phyloP scores from a whole-genome alignment of 64 coral and sea anemone species.

The Montipora efflorescens region DNA sequence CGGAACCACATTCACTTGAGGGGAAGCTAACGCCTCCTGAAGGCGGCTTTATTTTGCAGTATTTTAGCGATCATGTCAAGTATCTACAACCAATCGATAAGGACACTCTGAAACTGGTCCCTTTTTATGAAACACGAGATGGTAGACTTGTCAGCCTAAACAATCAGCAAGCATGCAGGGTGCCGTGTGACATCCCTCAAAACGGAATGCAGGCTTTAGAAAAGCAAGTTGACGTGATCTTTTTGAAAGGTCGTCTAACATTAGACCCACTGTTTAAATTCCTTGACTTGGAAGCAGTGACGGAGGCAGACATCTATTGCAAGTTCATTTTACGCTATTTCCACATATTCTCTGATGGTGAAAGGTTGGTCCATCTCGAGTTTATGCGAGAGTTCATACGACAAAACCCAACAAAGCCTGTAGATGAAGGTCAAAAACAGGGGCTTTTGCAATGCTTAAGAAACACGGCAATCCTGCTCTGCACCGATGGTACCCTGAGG shows the following conservation, averaged over 20 bases:
- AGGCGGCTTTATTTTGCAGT: background rate
- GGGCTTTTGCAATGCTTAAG: background rate
- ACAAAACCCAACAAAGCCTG: background rate
- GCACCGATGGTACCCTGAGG: background rate
- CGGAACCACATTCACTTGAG: background rate
- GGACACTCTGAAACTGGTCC: background rate
- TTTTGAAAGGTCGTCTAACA: background rate
- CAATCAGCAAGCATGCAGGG: background rate
- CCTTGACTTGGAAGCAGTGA: slow-evolving; percentile 8
- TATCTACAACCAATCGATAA: background rate
- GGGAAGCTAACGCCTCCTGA: background rate
- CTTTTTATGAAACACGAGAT: slow-evolving; percentile 39
- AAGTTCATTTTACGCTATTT: slow-evolving; percentile 55
- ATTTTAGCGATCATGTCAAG: slow-evolving; percentile 13
- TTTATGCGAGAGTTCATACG: background rate
- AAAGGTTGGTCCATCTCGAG: slow-evolving; percentile 18
- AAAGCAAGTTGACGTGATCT: background rate
- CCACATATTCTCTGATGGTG: background rate
- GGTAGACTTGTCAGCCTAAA: background rate
- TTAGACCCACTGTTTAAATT: slow-evolving; percentile 28
- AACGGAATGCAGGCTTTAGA: background rate
- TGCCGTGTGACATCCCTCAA: background rate
- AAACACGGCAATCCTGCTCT: slow-evolving; percentile 25
- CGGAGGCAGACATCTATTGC: slow-evolving; percentile 56
- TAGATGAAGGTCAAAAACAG: background rate